These are phyloP conservation scores for Agelastica alni DNA, from an alignment of 2,888 invertebrate genomes.

Conservation along the genomic window DNA sequence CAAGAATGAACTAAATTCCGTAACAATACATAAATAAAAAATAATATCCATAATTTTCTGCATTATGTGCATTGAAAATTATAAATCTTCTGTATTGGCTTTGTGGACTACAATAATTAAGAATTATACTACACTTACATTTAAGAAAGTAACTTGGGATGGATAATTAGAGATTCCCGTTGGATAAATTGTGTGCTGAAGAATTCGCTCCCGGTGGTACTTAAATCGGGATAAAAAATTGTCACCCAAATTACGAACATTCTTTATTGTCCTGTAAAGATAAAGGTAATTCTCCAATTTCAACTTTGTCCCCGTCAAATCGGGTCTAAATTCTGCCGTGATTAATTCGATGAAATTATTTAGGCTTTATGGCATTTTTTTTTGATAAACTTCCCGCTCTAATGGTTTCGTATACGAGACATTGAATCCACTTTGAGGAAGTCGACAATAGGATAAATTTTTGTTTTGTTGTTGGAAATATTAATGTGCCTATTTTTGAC, in stretches of 20 bases:
- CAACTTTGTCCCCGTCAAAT: constrained; percentile 27
- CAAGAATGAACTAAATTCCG: no score
- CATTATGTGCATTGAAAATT: no score
- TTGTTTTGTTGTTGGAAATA: constrained; percentile 25
- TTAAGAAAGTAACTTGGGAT: no score
- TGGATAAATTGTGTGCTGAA: no score
- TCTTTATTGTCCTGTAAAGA: constrained; percentile 44
- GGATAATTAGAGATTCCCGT: no score
- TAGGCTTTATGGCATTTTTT: constrained; percentile 34
- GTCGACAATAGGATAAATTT: constrained; percentile 27
- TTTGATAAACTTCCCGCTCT: constrained; percentile 25
- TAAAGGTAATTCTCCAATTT: constrained; percentile 39
- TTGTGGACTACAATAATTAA: no score
- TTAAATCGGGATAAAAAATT: constrained; percentile 39
- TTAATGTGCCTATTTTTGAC: constrained; percentile 24
- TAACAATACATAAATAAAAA: no score
- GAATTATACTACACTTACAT: no score
- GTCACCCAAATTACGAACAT: constrained; percentile 43
- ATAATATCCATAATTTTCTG: no score
- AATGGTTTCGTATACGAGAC: constrained; percentile 32
- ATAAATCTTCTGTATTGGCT: no score
- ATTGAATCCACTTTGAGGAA: constrained; percentile 27
- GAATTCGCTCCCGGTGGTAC: constrained; percentile 8
- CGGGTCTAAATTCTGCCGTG: constrained; percentile 21
- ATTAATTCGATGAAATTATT: constrained; percentile 37